Base-by-base conservation (phyloP, 2,888 invertebrate species). In the Geotrupes spiniger region DNA sequence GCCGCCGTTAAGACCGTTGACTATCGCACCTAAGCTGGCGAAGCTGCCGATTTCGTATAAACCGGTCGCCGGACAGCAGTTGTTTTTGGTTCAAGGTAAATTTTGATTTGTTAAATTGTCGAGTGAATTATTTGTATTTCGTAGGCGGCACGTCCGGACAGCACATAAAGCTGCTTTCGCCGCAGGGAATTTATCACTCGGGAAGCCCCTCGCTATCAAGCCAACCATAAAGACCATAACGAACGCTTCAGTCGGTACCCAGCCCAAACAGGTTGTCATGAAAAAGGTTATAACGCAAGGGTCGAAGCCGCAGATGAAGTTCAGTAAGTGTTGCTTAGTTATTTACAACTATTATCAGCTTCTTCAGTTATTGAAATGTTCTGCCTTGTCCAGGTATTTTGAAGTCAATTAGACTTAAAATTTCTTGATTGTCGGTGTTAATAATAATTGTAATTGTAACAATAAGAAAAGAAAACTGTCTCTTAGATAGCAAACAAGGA, bases 11-110 rank as follows among this genome's bases (percentile, higher is more conserved):
- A 51, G 64, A 39, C 68, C 67, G 51, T 71, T 79, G 1, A 75
- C 78, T 1, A 79, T 79, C 51, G 79, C 79, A 0, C 79, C 79
- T 0, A 79, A 75, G 58, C 76, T 74, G 0, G 55, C 69, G 3
- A 63, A 63, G 57, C 57, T 72, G 15, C 72, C 71, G 4, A 62
- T 73, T 16, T 55, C 71, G 14, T 59, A 72, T 21, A 71, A 72
- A 57, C 66, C 70, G 4, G 60, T 68, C 11, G 48, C 63, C 0
- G 75, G 75, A 46, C 77, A 78, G 28, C 74, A 76, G 52, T 63
- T 78, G 38, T 59, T 78, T 12, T 67, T 74, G 28, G 61, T 79
- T 11, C 78, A 78, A 63, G 70, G 73, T 66, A 56, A 36, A 26
- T 4, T 21, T 21, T 21, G 6, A n/a, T n/a, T n/a, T n/a, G n/a